These are phyloP conservation scores for Nesogale talazaci DNA, from an alignment of 2,113 vertebrate species.

Conservation along the genomic window DNA sequence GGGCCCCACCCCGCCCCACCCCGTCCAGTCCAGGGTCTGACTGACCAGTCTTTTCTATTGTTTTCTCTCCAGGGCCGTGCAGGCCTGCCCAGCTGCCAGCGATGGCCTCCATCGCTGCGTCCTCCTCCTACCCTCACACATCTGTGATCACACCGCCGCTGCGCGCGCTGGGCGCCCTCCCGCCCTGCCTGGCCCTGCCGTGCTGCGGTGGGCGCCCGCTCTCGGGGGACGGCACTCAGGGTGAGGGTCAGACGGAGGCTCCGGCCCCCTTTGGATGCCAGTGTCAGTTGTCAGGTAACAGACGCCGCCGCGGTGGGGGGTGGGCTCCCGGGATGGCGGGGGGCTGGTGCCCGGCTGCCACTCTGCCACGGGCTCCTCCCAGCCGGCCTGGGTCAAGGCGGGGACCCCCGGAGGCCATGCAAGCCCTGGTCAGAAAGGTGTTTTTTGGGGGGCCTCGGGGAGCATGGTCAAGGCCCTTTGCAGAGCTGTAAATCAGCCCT, in stretches of 20 bases:
- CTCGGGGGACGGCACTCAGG: conserved; percentile 89
- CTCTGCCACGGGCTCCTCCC: not conserved
- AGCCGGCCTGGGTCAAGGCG: conserved; percentile 65
- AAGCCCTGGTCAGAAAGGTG: not conserved
- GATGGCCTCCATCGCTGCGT: conserved; percentile 89
- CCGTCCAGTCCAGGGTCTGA: conserved; percentile 84
- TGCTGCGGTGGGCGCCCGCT: conserved; percentile 88
- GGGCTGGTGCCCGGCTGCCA: not conserved
- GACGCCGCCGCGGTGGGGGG: conserved; percentile 76
- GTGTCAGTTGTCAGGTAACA: conserved; percentile 92
- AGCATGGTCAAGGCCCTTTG: not conserved
- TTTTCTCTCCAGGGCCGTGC: conserved; percentile 92
- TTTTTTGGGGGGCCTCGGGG: not conserved
- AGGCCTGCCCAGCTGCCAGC: conserved; percentile 91
- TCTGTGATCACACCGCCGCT: conserved; percentile 90
- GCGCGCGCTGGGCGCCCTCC: conserved; percentile 88
- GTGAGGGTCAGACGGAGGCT: conserved; percentile 90
- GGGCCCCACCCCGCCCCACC: not conserved
- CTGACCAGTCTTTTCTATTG: conserved; percentile 91
- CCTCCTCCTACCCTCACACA: conserved; percentile 91
- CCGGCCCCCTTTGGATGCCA: conserved; percentile 90
- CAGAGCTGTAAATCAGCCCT: rapidly evolving
- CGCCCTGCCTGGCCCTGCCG: conserved; percentile 90
- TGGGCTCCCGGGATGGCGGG: conserved; percentile 64
- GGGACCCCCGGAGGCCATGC: not conserved